These are phyloP conservation scores for Diadromus collaris DNA, from an alignment of 2,888 invertebrate genomes.

Conservation along the genomic window DNA sequence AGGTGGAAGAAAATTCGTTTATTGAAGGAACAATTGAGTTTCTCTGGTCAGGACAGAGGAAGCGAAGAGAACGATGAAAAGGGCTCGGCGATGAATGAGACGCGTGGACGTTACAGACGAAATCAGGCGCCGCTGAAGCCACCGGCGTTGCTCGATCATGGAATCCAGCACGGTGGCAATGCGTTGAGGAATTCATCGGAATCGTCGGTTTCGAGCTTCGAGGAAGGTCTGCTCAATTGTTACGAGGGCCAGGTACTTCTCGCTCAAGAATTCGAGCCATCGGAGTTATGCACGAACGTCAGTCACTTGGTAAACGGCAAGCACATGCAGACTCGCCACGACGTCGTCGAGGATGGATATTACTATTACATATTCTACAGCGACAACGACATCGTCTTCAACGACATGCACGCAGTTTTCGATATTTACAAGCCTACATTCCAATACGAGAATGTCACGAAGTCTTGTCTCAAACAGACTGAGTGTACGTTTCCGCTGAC, in stretches of 20 bases:
- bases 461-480: slow-evolving; percentile 88
- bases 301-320: slow-evolving; percentile 86
- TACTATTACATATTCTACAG: slow-evolving; percentile 95
- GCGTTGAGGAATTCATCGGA: slow-evolving; percentile 83
- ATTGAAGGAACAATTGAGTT: slow-evolving; percentile 40
- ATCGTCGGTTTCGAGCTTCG: slow-evolving; percentile 91
- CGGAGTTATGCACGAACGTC: slow-evolving; percentile 85
- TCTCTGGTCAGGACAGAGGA: slow-evolving; percentile 28
- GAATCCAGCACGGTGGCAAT: slow-evolving; percentile 90
- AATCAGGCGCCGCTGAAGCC: slow-evolving; percentile 68
- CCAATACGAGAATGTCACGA: slow-evolving; percentile 87
- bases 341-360: slow-evolving; percentile 89
- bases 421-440: slow-evolving; percentile 93
- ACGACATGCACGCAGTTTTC: slow-evolving; percentile 91
- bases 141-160: slow-evolving; percentile 84
- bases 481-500: slow-evolving; percentile 88
- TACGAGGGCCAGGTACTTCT: slow-evolving; percentile 89
- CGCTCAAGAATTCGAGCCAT: slow-evolving; percentile 87
- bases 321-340: slow-evolving; percentile 86
- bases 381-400: slow-evolving; percentile 90
- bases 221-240: slow-evolving; percentile 88
- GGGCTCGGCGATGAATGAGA: slow-evolving; percentile 42
- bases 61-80: slow-evolving; percentile 55
- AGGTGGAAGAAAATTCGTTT: slow-evolving; percentile 22
- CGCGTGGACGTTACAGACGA: slow-evolving; percentile 63